Conservation (phyloP, 2,797 vertebrate species). For the Pseudochromis fuscus region DNA sequence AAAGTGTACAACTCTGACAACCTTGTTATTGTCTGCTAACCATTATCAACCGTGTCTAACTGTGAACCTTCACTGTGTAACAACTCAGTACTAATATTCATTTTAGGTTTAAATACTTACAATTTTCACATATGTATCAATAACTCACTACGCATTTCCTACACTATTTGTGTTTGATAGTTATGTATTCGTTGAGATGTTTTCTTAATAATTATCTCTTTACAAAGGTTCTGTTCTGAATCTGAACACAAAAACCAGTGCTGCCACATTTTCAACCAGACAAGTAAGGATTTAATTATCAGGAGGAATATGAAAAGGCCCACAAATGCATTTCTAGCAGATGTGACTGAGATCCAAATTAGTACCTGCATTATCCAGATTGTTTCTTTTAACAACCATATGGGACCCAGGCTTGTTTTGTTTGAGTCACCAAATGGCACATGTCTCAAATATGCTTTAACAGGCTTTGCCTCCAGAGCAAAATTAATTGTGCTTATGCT, state of each 20-base stretch:
- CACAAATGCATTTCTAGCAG: slow-evolving; percentile 22
- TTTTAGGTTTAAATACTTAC: not conserved
- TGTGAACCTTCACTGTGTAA: no score
- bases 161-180: not conserved
- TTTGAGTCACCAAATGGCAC: slow-evolving; percentile 52
- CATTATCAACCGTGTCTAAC: slow-evolving; percentile 12
- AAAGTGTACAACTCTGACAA: slow-evolving; percentile 35
- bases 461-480: slow-evolving; percentile 47
- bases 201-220: not conserved
- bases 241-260: not conserved
- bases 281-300: not conserved
- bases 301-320: slow-evolving; percentile 14
- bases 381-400: slow-evolving; percentile 57
- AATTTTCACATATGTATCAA: not conserved
- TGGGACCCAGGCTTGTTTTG: slow-evolving; percentile 46
- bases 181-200: not conserved
- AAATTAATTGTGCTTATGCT: slow-evolving; percentile 54
- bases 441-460: slow-evolving; percentile 59
- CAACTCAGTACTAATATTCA: no score
- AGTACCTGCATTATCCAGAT: slow-evolving; percentile 59
- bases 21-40: slow-evolving; percentile 10
- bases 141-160: not conserved
- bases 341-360: slow-evolving; percentile 54
- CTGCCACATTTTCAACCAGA: not conserved
- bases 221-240: not conserved